These are phyloP conservation scores for Malthinus flaveolus DNA, from an alignment of 2,888 invertebrate species.

Conservation along the genomic window DNA sequence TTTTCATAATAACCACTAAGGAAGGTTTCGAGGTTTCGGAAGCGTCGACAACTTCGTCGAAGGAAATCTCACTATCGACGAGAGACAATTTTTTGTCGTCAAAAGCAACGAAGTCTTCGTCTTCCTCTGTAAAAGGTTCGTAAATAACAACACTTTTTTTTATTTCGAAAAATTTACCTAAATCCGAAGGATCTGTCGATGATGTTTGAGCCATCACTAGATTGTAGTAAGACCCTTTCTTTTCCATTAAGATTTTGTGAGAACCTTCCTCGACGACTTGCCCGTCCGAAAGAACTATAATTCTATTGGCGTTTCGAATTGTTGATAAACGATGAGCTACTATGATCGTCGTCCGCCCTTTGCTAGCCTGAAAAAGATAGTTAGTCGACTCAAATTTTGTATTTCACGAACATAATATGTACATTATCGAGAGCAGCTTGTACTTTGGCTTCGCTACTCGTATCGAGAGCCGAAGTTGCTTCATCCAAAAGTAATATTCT, in stretches of 20 bases:
- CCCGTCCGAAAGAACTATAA: constrained; percentile 73
- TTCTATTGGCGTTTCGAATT: constrained; percentile 72
- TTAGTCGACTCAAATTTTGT: background rate
- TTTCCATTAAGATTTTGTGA: constrained; percentile 68
- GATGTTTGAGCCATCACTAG: constrained; percentile 68
- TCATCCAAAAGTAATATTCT: constrained; percentile 80
- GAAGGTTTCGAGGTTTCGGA: constrained; percentile 29
- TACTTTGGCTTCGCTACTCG: constrained; percentile 83
- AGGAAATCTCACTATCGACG: background rate
- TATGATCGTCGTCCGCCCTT: constrained; percentile 77
- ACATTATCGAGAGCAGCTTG: constrained; percentile 79
- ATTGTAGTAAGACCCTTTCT: constrained; percentile 68
- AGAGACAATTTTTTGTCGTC: constrained; percentile 21
- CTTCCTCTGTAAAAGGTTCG: background rate
- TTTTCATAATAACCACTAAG: constrained; percentile 50
- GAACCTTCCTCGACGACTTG: constrained; percentile 70
- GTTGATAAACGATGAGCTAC: constrained; percentile 79
- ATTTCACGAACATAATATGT: constrained; percentile 21
- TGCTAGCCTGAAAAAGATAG: constrained; percentile 61
- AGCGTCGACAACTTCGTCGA: background rate
- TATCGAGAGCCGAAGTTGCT: constrained; percentile 88
- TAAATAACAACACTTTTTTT: background rate
- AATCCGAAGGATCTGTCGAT: constrained; percentile 17
- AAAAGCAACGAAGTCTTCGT: background rate
- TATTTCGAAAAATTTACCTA: constrained; percentile 4